A percentile compares a stretch with the other conserved stretches of the same genome.
These are phyloP conservation scores for Limnephilus rhombicus DNA, from an alignment of 2,888 invertebrate genomes.

Conservation along the genomic window DNA sequence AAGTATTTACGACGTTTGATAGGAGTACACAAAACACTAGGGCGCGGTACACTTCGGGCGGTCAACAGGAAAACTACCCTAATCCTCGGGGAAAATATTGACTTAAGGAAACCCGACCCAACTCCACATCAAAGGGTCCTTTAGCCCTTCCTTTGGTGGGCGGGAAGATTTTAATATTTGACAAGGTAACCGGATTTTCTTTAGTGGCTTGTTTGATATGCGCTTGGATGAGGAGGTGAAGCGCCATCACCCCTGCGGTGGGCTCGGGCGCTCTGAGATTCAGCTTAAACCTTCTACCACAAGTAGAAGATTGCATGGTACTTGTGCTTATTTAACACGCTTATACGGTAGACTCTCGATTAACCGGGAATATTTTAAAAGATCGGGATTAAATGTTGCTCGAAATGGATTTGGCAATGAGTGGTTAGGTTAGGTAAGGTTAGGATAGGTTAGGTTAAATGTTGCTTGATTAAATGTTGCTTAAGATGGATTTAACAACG, in stretches of 20 bases:
- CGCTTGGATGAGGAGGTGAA: background rate
- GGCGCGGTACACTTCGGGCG: background rate
- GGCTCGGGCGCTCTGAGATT: background rate
- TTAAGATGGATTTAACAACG: no score
- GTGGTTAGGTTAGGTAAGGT: no score
- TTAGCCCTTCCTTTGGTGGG: background rate
- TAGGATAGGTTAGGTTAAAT: no score
- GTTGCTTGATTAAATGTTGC: no score
- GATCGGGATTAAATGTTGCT: no score
- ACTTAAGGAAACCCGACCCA: background rate
- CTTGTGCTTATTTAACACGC: background rate
- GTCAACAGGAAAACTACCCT: constrained; percentile 22
- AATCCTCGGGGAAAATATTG: constrained; percentile 30
- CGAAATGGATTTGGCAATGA: no score
- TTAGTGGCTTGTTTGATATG: constrained; percentile 6
- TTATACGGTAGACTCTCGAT: background rate
- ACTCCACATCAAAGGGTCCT: background rate
- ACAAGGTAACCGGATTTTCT: constrained; percentile 40
- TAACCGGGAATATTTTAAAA: background rate
- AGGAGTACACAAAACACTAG: background rate
- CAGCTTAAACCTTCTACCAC: background rate
- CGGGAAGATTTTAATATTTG: constrained; percentile 32
- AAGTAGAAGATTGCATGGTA: background rate
- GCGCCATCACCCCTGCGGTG: background rate
- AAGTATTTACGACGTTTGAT: background rate